Evolutionary conservation across 1,140 invertebrate species (phyloP), one percentile per base, ranked within the genome.

Genomic region (Zeugodacus cucurbitae): DNA sequence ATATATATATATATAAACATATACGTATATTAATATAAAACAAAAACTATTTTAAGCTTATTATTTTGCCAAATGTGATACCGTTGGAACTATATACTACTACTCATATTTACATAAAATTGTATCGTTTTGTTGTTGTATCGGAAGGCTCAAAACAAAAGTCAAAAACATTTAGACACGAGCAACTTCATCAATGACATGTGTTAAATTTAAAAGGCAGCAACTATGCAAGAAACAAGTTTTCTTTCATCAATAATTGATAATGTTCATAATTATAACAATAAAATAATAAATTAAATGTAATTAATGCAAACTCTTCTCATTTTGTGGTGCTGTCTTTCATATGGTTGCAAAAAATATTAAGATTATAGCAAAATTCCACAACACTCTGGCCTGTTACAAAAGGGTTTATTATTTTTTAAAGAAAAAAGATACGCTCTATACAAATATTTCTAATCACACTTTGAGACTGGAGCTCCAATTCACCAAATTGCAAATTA

Each of bases 221-320:
- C 14, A 34, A 14, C 64, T 34, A 34, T 29, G 11, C 64, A 70
- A 37, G 32, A 37, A 70, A 70, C 64, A 34, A 70, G 64, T 37
- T 37, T 70, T 34, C 64, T 64, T 64, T 29, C 64, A 70, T 70
- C 32, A 70, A 74, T 74, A 37, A 41, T 74, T 74, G 64, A 74
- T 41, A 8, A 74, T 74, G 34, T n/a, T 74, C 41, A 37, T 41
- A n/a, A 74, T 32, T 22, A 41, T 74, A 74, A 74, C 20, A 62
- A 62, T 62, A 62, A n/a, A 62, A 5, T 34, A 37, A 34, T 67
- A 67, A 67, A 74, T 37, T 74, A 37, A 74, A 41, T 34, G 34
- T 37, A 8, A 74, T 26, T 8, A n/a, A 67, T 14, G 58, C 58
- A 26, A 7, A 8, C n/a, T 22, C 1, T n/a, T 59, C 1, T 26